phyloP scores from a whole-genome alignment of 2,888 invertebrate genomes.

The Mellilla xanthometata region DNA sequence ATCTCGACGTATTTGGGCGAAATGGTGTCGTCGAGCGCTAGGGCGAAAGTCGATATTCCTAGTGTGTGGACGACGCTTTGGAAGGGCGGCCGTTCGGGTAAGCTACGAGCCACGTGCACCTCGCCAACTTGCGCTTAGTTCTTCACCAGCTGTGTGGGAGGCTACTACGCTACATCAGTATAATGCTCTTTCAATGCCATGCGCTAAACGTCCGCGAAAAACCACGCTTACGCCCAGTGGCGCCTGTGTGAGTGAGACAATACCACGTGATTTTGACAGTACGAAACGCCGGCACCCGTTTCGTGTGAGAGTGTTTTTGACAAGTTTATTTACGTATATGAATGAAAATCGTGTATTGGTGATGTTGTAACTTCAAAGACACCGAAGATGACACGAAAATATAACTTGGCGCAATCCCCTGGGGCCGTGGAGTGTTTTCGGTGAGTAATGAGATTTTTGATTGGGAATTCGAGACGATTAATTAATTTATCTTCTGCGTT shows the following conservation, averaged over 20 bases:
- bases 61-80: slow-evolving; percentile 61
- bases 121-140: slow-evolving; percentile 79
- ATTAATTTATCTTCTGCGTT: slow-evolving; percentile 42
- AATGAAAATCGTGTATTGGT: slow-evolving; percentile 41
- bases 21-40: slow-evolving; percentile 59
- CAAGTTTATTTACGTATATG: slow-evolving; percentile 48
- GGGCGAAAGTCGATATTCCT: slow-evolving; percentile 74
- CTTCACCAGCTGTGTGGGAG: slow-evolving; percentile 81
- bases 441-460: slow-evolving; percentile 61
- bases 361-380: slow-evolving; percentile 52
- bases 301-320: slow-evolving; percentile 55
- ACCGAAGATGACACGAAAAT: slow-evolving; percentile 46
- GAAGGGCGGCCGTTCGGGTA: slow-evolving; percentile 78
- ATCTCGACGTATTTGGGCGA: slow-evolving; percentile 65
- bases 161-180: slow-evolving; percentile 78
- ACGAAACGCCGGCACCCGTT: slow-evolving; percentile 53
- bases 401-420: slow-evolving; percentile 46
- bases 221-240: slow-evolving; percentile 54
- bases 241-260: slow-evolving; percentile 54
- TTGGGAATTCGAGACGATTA: slow-evolving; percentile 42
- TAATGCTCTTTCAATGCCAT: slow-evolving; percentile 70
- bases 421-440: slow-evolving; percentile 63
- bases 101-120: slow-evolving; percentile 79
- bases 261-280: slow-evolving; percentile 79
- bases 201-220: slow-evolving; percentile 69